These are phyloP conservation scores for Drosophila kohkoa DNA, from an alignment of 1,140 invertebrate species.

Conservation along the genomic window DNA sequence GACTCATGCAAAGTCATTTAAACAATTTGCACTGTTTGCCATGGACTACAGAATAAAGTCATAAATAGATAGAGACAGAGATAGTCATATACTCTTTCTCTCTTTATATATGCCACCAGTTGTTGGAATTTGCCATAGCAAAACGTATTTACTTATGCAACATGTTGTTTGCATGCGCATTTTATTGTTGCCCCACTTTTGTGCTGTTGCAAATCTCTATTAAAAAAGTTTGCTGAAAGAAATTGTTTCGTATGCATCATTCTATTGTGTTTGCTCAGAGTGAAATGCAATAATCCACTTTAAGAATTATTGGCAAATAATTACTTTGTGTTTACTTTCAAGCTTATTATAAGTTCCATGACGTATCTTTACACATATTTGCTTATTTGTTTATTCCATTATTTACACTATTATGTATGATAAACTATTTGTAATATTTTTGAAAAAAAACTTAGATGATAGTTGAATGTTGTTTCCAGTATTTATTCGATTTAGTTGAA, in stretches of 20 bases:
- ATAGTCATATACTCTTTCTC: neutral
- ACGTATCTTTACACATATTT: no score
- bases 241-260: conserved; percentile 6
- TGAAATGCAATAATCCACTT: neutral
- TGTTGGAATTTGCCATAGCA: neutral
- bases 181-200: conserved; percentile 28
- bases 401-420: no score
- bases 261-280: neutral
- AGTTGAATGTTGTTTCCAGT: neutral
- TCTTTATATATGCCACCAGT: neutral
- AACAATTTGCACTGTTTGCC: conserved; percentile 64
- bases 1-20: conserved; percentile 65
- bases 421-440: no score
- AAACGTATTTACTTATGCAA: conserved; percentile 33
- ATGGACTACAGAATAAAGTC: conserved; percentile 49
- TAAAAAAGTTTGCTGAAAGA: conserved; percentile 25
- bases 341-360: no score
- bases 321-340: neutral
- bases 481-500: neutral
- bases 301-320: neutral
- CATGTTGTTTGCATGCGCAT: conserved; percentile 34
- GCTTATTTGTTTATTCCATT: no score
- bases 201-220: conserved; percentile 24
- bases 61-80: conserved; percentile 27
- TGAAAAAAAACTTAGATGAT: no score